A percentile compares a stretch with the other conserved stretches of the same genome.
phyloP scores from a whole-genome alignment of 2,113 vertebrate species.

The human region DNA sequence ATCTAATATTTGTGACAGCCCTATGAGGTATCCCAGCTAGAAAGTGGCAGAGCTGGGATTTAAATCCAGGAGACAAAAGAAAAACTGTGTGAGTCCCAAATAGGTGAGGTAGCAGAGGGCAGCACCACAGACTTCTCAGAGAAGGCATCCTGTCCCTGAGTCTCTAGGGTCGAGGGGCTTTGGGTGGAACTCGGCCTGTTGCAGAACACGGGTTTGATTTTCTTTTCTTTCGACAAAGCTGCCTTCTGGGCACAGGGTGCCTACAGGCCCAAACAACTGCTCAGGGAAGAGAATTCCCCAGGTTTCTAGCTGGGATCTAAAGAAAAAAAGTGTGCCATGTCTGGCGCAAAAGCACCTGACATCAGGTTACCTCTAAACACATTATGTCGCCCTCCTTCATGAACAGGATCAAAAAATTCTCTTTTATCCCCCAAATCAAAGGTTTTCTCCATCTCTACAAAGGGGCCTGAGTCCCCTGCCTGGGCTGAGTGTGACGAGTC shows the following conservation, averaged over 20 bases:
- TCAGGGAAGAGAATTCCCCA: neutral
- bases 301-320: neutral
- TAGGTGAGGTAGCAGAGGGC: neutral
- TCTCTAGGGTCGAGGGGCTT: rapidly evolving
- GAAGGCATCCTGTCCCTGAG: neutral
- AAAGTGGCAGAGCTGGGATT: neutral
- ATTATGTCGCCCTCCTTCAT: neutral
- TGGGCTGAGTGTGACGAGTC: neutral
- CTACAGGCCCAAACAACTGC: neutral
- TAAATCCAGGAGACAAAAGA: neutral
- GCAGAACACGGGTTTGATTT: neutral
- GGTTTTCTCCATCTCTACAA: neutral
- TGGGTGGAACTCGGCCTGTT: neutral
- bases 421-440: neutral
- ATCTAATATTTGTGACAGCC: neutral
- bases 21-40: neutral
- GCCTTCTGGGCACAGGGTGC: neutral
- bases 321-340: neutral
- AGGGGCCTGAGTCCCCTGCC: neutral
- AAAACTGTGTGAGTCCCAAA: neutral
- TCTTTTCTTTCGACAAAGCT: neutral
- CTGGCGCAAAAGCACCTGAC: neutral
- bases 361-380: neutral
- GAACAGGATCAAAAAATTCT: neutral
- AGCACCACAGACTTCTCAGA: neutral